Conservation (phyloP, 1,140 invertebrate genomes). For the Thereuonema tuberculata region DNA sequence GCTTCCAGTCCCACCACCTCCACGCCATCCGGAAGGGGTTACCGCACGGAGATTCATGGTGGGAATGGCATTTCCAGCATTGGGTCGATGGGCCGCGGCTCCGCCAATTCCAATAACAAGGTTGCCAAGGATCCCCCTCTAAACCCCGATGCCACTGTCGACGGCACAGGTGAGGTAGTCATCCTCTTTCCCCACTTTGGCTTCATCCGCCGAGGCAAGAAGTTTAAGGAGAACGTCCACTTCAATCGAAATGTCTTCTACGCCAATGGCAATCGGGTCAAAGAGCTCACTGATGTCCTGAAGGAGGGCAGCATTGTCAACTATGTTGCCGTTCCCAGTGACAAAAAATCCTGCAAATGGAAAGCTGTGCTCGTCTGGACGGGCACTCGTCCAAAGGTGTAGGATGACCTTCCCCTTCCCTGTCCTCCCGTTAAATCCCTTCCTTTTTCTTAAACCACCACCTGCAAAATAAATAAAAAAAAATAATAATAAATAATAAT, state of each 20-base stretch:
- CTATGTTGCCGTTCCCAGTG: constrained; percentile 1
- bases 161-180: neutral
- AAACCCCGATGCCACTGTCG: neutral
- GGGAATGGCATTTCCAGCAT: neutral
- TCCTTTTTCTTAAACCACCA: too few relatives aligned
- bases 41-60: neutral
- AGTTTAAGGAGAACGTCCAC: constrained; percentile 6
- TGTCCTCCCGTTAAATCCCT: too few relatives aligned
- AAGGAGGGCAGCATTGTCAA: constrained; percentile 4
- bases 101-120: neutral
- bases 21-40: neutral
- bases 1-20: neutral
- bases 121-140: neutral
- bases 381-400: neutral
- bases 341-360: constrained; percentile 7
- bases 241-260: constrained; percentile 8
- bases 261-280: constrained; percentile 5
- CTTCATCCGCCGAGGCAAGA: constrained; percentile 1
- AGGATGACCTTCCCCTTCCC: neutral
- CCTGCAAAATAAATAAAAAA: too few relatives aligned
- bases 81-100: neutral
- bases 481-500: too few relatives aligned
- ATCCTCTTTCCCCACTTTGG: constrained; percentile 1
- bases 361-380: constrained; percentile 6
- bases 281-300: constrained; percentile 5